These are phyloP conservation scores for Zophobas morio DNA, from an alignment of 1,140 invertebrate species.

Conservation along the genomic window DNA sequence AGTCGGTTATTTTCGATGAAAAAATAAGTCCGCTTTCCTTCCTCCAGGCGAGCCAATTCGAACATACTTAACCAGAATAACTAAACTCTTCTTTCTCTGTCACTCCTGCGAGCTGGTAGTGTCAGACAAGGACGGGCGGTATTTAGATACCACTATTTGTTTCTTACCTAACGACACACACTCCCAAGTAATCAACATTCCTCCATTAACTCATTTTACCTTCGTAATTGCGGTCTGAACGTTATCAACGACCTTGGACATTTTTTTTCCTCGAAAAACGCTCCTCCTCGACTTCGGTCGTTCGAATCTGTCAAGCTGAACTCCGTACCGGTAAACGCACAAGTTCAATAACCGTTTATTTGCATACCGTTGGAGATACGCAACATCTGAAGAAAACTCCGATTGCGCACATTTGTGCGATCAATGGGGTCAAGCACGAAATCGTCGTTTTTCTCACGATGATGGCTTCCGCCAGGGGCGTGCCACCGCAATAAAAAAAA, in stretches of 20 bases:
- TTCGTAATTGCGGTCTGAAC: conserved; percentile 33
- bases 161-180: conserved; percentile 37
- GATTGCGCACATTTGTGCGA: conserved; percentile 11
- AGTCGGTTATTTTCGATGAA: not conserved
- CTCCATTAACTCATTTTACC: conserved; percentile 39
- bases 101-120: not conserved
- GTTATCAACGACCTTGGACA: no score
- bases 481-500: no score
- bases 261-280: no score
- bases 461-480: not conserved
- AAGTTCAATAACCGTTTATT: conserved; percentile 40
- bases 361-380: conserved; percentile 33
- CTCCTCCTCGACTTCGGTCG: no score
- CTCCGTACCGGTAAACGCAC: conserved; percentile 20
- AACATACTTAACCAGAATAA: conserved; percentile 22
- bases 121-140: not conserved
- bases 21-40: conserved; percentile 29
- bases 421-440: conserved; percentile 23
- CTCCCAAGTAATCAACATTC: conserved; percentile 46
- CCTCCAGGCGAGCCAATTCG: conserved; percentile 5
- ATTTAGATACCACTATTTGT: conserved; percentile 13
- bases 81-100: conserved; percentile 14
- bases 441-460: no score
- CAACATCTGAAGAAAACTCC: conserved; percentile 29
- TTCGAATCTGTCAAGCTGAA: no score